phyloP scores from a whole-genome alignment of 1,140 invertebrate genomes.

The Macrostomum lignano region DNA sequence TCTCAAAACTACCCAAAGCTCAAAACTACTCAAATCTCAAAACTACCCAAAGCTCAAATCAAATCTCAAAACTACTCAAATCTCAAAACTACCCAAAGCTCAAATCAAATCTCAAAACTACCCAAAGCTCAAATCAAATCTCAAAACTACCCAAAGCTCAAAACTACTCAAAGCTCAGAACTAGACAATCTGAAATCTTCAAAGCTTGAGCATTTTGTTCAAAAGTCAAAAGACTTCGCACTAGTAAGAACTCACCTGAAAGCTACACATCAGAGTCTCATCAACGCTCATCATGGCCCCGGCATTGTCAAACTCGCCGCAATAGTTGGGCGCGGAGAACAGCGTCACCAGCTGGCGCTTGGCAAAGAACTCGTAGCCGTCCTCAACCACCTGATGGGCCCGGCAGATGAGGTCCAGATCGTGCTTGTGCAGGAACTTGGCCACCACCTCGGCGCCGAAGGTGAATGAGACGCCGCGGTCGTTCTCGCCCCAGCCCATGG shows the following conservation, averaged over 20 bases:
- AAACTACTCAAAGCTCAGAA: no score
- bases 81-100: no score
- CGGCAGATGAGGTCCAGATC: slow-evolving; percentile 33
- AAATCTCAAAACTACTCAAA: no score
- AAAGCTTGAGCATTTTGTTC: no score
- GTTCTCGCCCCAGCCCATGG: slow-evolving; percentile 71
- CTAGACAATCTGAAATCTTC: no score
- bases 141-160: no score
- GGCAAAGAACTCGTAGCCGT: slow-evolving; percentile 93
- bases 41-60: no score
- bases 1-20: no score
- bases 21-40: no score
- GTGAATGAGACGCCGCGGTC: slow-evolving; percentile 82
- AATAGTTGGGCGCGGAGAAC: slow-evolving; percentile 86
- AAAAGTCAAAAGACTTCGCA: no score
- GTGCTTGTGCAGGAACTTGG: slow-evolving; percentile 44
- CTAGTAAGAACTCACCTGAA: slow-evolving; percentile 32
- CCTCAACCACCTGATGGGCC: slow-evolving; percentile 45
- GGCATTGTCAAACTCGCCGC: slow-evolving; percentile 95
- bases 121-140: no score
- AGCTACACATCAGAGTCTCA: slow-evolving; percentile 96
- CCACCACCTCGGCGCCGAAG: slow-evolving; percentile 68
- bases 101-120: no score
- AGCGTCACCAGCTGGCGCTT: slow-evolving; percentile 84
- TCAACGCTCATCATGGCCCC: slow-evolving; percentile 99